Percentiles rank a stretch among this genome's conserved stretches.
phyloP scores from a whole-genome alignment of 2,113 vertebrate genomes.

The Chloropsis cyanopogon region DNA sequence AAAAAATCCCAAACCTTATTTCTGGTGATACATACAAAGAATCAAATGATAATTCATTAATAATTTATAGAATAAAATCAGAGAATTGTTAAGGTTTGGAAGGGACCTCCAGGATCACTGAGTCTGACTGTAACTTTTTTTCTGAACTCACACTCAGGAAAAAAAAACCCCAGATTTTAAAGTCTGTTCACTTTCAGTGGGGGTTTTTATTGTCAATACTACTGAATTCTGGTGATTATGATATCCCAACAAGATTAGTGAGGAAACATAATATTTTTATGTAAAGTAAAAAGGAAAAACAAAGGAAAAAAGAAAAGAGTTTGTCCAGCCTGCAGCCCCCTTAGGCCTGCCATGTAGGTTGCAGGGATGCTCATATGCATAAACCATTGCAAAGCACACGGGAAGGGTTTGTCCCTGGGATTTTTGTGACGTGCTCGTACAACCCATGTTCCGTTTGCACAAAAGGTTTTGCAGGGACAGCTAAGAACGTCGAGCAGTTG shows the following conservation, averaged over 20 bases:
- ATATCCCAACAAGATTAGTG: not conserved
- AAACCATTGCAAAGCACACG: fast-evolving
- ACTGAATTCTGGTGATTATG: not conserved
- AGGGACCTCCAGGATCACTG: not conserved
- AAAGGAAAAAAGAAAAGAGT: not conserved
- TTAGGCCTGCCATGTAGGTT: fast-evolving
- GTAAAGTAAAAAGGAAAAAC: not conserved
- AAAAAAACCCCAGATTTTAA: not conserved
- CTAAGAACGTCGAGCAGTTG: fast-evolving
- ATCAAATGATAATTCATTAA: fast-evolving
- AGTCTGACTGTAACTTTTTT: not conserved
- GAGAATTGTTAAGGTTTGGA: not conserved
- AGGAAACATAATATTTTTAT: not conserved
- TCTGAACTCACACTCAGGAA: not conserved
- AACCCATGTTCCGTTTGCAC: fast-evolving
- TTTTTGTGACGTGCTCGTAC: fast-evolving
- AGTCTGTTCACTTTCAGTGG: not conserved
- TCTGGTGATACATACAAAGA: not conserved
- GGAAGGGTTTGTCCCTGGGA: not conserved
- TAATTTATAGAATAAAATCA: not conserved
- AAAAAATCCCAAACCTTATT: not conserved
- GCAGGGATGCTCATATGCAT: fast-evolving
- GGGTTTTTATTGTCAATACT: not conserved
- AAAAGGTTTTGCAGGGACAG: not conserved
- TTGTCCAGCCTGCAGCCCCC: not conserved